Base-by-base conservation (phyloP, 2,797 vertebrate genomes). In the Benthosema pterotum region DNA sequence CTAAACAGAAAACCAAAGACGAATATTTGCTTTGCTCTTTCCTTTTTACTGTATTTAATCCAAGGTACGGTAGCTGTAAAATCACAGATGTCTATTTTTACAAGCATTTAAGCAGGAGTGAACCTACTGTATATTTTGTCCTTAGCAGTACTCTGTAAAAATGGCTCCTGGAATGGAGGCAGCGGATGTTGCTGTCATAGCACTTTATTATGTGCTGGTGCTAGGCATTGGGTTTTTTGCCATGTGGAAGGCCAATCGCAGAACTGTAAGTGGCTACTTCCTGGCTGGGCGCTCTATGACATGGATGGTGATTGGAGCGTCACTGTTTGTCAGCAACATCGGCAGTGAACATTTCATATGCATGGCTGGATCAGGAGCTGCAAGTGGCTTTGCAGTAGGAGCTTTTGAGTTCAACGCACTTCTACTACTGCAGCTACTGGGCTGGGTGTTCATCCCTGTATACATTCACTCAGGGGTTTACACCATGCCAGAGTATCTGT, bases 291-390 rank as follows among this genome's bases (percentile, higher is more conserved):
- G 98, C 86, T 96, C 95, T 80, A 98, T 99, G 97, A 96, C 94
- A 6, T 98, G 98, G 96, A 86, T 94, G 58, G 95, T 96, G 51
- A 89, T 99, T 48, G 98, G 98, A 56, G 96, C 97, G 68, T 99
- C 98, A 5, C 94, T 99, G 57, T 99, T 99, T 79, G 98, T 99
- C 89, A 99, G 98, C 92, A 99, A 99, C 93, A 99, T 99, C 78
- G 98, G 98, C 89, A 99, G 98, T 70, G 98, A 99, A 90, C 98
- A 99, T 89, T 99, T 99, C 92, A 98, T 99, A 86, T 97, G 98
- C 84, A 93, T 99, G 78, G 97, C 98, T 67, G 98, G 98, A 81
- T 99, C 98, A 17, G 98, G 97, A 90, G 97, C 98, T 18, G 98
- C 96, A 0, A 98, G 97, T 68, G 98, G 98, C 87, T 98, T 94